Base-by-base conservation (phyloP, 2,888 invertebrate species). In the Priocnemis perturbator region DNA sequence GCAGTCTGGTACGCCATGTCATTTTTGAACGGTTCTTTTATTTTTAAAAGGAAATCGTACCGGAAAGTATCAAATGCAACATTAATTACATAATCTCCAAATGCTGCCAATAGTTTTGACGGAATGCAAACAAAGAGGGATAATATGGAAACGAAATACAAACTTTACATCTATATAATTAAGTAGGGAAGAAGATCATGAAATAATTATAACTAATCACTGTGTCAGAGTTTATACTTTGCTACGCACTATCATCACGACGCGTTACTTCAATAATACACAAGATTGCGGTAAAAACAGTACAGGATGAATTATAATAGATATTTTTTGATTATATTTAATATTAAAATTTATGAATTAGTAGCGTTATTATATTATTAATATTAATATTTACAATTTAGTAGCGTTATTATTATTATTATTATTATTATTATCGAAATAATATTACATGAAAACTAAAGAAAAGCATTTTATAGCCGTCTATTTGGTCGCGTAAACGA, bases 311-410 rank as follows among this genome's bases (percentile, higher is more conserved):
- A 79, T 80, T 78, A 83, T 73, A 74, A 83, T 83, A 87, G 82
- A 87, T 87, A 86, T 87, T 87, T 87, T 88, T 87, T 79, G 85
- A 87, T 81, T 82, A 85, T 87, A 86, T 87, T 86, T 87, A 86
- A 86, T 85, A 85, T 81, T 86, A 86, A 85, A 82, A 83, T 86
- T 87, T 85, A 86, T 82, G 85, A 84, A 86, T 85, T 81, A 84
- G 81, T 84, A 86, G 85, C 80, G 82, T 86, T 85, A 84, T 83
- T 83, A 81, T 84, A 81, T 76, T 83, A 82, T 80, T 83, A 81
- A 79, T 82, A 83, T 82, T 82, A 83, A 77, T 84, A 79, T 81
- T 81, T 82, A 81, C 81, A 81, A 76, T 81, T 78, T 80, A 81
- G 77, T 83, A 79, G 79, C 74, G 78, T 83, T 81, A 81, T 81